Base-by-base conservation (phyloP, 2,888 invertebrate genomes). In the Acleris cristana region DNA sequence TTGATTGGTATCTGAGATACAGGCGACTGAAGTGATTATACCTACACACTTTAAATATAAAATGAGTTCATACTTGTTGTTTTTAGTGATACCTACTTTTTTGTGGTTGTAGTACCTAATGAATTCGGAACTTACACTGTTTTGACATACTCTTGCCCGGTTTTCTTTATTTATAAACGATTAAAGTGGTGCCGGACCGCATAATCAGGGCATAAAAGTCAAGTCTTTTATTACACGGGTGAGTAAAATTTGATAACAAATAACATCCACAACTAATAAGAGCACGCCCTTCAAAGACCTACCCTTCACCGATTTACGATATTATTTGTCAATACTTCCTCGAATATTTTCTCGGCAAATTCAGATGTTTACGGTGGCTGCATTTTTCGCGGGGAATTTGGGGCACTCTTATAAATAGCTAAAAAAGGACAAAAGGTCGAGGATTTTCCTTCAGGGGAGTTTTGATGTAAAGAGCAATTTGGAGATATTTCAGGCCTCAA, bases 281-380 rank as follows among this genome's bases (percentile, higher is more conserved):
- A 48, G 8, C 14, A 14, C 16, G 0, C 48, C n/a, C 48, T 48
- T 48, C n/a, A 48, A 48, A 40, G 40, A 40, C 12, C 5, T 5
- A 18, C 48, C 26, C 54, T 30, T 30, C 30, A n/a, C 14, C 54
- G n/a, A 26, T 26, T 26, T 12, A 45, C 23, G 58, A 26, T 45
- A 58, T 58, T 26, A 57, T 48, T 58, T 58, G 48, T 16, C 48
- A 48, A 26, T 54, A 30, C 30, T 54, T 45, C 58, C 58, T 12
- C 26, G 45, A 26, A 45, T 48, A 30, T 26, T 26, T 58, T 26
- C 23, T 10, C 16, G 21, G 30, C n/a, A 58, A 58, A 45, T 18
- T 18, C 48, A 18, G 45, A 48, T 48, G 21, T 23, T 57, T 45
- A 45, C 58, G 58, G 58, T 48, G 26, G 26, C 58, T 58, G 58